Conservation (phyloP, 1,140 invertebrate species). For the Protaetia brevitarsis region DNA sequence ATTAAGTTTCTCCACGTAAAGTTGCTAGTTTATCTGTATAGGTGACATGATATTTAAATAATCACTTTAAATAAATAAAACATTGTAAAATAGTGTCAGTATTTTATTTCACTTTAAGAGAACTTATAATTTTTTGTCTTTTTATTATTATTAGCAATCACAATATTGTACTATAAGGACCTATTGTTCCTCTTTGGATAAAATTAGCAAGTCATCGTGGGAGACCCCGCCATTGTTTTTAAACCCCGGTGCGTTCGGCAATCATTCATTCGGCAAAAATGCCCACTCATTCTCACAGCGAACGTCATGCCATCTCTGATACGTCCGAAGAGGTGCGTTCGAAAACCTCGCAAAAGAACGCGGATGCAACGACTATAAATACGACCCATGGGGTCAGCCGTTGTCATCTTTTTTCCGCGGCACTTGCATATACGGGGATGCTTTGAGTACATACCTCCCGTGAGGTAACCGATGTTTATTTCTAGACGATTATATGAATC, state of each 20-base stretch:
- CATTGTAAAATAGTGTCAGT: too few species aligned
- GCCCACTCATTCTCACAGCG: not conserved
- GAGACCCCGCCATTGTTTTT: not conserved
- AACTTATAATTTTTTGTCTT: too few species aligned
- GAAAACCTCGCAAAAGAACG: conserved; percentile 9
- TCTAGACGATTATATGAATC: not conserved
- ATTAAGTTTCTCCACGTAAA: too few species aligned
- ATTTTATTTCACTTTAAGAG: too few species aligned
- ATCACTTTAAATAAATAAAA: too few species aligned
- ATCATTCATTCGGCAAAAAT: conserved; percentile 5
- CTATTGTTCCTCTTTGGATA: not conserved
- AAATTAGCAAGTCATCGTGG: not conserved
- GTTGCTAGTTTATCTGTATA: too few species aligned
- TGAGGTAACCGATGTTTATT: not conserved
- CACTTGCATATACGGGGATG: conserved; percentile 10
- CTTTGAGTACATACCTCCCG: conserved; percentile 1
- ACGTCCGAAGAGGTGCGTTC: not conserved
- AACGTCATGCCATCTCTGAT: not conserved
- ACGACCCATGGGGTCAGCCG: conserved; percentile 1
- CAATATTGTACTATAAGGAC: too few species aligned
- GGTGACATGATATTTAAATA: too few species aligned
- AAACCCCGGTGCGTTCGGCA: not conserved
- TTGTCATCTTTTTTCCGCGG: not conserved
- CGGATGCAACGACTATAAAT: not conserved
- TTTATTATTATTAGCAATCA: too few species aligned